Base-by-base conservation (phyloP, 1,140 invertebrate genomes). In the Drosophila guanche region DNA sequence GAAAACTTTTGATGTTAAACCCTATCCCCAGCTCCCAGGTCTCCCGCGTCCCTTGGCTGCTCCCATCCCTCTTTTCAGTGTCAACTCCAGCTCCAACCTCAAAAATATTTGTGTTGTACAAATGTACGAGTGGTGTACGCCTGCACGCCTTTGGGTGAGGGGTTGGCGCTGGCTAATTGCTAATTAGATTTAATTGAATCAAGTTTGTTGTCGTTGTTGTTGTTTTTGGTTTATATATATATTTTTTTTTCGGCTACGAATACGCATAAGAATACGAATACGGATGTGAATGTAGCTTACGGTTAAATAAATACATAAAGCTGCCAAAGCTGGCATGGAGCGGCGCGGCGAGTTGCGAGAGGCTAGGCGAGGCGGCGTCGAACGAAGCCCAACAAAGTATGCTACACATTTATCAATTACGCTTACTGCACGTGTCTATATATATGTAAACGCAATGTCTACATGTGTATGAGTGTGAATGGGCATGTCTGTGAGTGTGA, bases 321-420 rank as follows among this genome's bases (percentile, higher is more conserved):
- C 70, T 73, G 70, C 46, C 70, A 73, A 73, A 79, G 66, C 33
- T 37, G 33, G 33, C 10, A 37, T 12, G 33, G 10, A 37, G 10
- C 10, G 33, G 33, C 10, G 8, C 2, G 27, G 27, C 27, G 27
- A 6, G 27, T 20, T 20, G 16, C 16, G 27, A 5, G 5, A 6
- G 29, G 29, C 2, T 10, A 37, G 33, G 33, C 33, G 10, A 37
- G 33, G 33, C 33, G 10, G 7, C 3, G 73, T 20, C 76, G 67
- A 76, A 65, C 73, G 73, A 85, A 86, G 80, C 80, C 81, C 80
- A 85, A 85, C 59, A 85, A 86, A 85, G 81, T 86, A 85, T 80
- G 80, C 81, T 85, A 85, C 77, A 85, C 70, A 74, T 75, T 75
- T 75, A 68, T 68, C 66, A 68, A 68, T 68, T 68, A 75, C 70